These are phyloP conservation scores for Corbicula japonica DNA, from an alignment of 2,888 invertebrate genomes.

Conservation along the genomic window DNA sequence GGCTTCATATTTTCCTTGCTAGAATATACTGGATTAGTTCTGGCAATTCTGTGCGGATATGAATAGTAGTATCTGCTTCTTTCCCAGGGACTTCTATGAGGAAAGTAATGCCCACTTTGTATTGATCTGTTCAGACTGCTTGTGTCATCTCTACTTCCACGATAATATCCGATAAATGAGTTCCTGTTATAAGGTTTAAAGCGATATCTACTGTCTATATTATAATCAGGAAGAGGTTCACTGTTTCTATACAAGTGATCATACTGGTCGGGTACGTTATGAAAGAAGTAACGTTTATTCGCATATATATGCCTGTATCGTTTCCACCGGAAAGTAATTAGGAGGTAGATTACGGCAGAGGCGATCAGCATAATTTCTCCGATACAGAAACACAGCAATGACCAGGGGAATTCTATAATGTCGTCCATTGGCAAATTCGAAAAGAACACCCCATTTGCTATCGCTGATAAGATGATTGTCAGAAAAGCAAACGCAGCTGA, in stretches of 20 bases:
- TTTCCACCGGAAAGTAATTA: conserved; percentile 43
- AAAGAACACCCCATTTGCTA: conserved; percentile 48
- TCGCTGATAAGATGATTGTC: conserved; percentile 40
- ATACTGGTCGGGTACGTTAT: neutral
- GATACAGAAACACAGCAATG: conserved; percentile 42
- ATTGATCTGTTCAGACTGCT: neutral
- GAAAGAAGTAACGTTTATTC: conserved; percentile 30
- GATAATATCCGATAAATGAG: conserved; percentile 37
- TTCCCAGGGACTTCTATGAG: conserved; percentile 19
- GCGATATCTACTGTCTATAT: conserved; percentile 12
- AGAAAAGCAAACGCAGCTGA: conserved; percentile 46
- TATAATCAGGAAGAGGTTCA: conserved; percentile 52
- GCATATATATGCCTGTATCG: conserved; percentile 44
- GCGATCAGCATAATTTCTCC: conserved; percentile 40
- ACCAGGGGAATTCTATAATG: conserved; percentile 60
- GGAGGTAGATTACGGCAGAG: conserved; percentile 40
- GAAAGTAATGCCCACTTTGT: conserved; percentile 1
- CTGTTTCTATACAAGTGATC: neutral
- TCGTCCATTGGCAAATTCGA: conserved; percentile 35
- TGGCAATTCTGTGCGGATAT: conserved; percentile 13
- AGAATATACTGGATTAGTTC: no score
- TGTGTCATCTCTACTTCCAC: conserved; percentile 19
- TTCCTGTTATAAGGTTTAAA: conserved; percentile 37
- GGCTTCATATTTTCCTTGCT: neutral
- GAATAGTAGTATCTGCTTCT: conserved; percentile 26